These are phyloP conservation scores for Sarcophaga variegata DNA, from an alignment of 2,888 invertebrate species.

Conservation along the genomic window DNA sequence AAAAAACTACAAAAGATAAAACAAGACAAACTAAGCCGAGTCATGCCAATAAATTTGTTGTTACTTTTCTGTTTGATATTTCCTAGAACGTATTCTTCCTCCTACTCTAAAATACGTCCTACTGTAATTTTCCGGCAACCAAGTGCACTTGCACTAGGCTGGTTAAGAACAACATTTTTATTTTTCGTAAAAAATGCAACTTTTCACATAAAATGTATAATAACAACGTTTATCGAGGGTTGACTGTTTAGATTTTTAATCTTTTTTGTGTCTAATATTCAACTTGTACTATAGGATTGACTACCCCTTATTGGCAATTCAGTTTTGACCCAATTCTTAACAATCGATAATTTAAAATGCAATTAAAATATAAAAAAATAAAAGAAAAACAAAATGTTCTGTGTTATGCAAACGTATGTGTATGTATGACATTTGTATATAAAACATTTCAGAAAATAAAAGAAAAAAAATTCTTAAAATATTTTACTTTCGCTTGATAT, in stretches of 20 bases:
- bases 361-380: slow-evolving; percentile 24
- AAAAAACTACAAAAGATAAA: neutral
- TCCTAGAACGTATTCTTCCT: slow-evolving; percentile 27
- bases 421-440: slow-evolving; percentile 22
- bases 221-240: too few species aligned
- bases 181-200: neutral
- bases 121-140: neutral
- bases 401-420: slow-evolving; percentile 2
- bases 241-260: neutral
- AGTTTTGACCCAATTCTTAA: slow-evolving; percentile 61
- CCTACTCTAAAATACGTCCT: slow-evolving; percentile 10
- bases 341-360: slow-evolving; percentile 64
- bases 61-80: slow-evolving; percentile 19
- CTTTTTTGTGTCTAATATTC: slow-evolving; percentile 26
- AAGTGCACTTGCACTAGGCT: slow-evolving; percentile 16
- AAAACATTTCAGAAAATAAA: slow-evolving; percentile 16
- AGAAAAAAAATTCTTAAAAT: neutral
- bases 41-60: slow-evolving; percentile 48
- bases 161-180: neutral
- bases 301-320: slow-evolving; percentile 47
- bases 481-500: neutral
- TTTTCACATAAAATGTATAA: too few species aligned
- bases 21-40: slow-evolving; percentile 22
- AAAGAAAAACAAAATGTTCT: slow-evolving; percentile 30
- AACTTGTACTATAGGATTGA: slow-evolving; percentile 34